Evolutionary conservation across 2,797 vertebrate species (phyloP).

Genomic region (Scolopax bukidnonensis): DNA sequence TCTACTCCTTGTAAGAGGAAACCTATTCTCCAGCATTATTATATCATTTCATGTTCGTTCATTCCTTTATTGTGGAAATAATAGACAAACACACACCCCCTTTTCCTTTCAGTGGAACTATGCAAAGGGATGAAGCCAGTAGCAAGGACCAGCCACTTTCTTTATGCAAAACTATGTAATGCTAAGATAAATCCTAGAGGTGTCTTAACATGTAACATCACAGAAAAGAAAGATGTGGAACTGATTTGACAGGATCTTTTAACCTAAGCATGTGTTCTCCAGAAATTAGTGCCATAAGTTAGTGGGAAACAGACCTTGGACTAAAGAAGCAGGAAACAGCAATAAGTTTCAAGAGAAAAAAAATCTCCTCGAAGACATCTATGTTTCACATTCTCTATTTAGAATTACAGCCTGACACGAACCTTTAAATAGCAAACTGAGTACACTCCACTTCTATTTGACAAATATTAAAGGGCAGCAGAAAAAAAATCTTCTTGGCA

Average conservation of each 20-base stretch:
- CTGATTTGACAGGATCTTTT: constrained; percentile 21
- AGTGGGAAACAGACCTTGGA: not conserved
- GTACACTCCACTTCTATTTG: not conserved
- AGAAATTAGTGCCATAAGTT: not conserved
- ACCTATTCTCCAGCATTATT: not conserved
- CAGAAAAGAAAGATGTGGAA: not conserved
- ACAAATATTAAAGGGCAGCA: not conserved
- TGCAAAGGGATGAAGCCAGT: not conserved
- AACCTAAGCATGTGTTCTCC: not conserved
- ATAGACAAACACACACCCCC: too few relatives aligned
- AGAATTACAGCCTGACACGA: not conserved
- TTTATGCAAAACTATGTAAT: not conserved
- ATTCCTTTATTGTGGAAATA: not conserved
- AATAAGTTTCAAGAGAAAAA: not conserved
- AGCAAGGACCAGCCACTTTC: not conserved
- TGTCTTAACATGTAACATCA: not conserved
- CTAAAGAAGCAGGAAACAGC: not conserved
- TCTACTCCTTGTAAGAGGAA: not conserved
- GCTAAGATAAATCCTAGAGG: not conserved
- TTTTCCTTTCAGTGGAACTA: not conserved
- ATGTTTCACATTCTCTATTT: not conserved
- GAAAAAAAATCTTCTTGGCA: not conserved
- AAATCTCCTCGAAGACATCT: not conserved
- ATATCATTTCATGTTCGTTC: not conserved
- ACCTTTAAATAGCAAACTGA: not conserved